Evolutionary conservation across 1,140 invertebrate species (phyloP).

Genomic region (Helicoverpa zea): DNA sequence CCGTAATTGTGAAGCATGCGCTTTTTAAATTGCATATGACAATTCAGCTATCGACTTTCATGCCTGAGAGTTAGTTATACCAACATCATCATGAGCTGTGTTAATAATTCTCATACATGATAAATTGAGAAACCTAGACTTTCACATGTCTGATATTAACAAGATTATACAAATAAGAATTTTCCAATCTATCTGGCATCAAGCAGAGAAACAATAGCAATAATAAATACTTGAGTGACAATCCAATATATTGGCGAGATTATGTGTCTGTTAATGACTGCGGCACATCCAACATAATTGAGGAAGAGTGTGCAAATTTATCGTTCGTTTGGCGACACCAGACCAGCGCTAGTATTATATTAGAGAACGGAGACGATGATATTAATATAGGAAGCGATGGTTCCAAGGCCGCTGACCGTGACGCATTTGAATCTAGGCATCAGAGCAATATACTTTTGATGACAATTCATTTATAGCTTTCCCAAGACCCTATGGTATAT

Average conservation of each 20-base stretch:
- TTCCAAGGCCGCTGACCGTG: slow-evolving; percentile 42
- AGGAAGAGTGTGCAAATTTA: slow-evolving; percentile 53
- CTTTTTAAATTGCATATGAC: too few species aligned
- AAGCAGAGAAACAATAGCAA: neutral
- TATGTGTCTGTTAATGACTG: slow-evolving; percentile 25
- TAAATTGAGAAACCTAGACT: too few species aligned
- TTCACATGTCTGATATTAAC: too few species aligned
- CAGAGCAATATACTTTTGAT: slow-evolving; percentile 17
- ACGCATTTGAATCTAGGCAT: slow-evolving; percentile 48
- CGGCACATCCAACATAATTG: slow-evolving; percentile 43
- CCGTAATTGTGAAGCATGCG: too few species aligned
- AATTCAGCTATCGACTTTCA: too few species aligned
- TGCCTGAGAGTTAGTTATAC: too few species aligned
- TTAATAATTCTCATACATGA: too few species aligned
- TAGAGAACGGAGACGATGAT: slow-evolving; percentile 35
- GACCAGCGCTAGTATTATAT: slow-evolving; percentile 18
- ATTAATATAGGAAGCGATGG: slow-evolving; percentile 49
- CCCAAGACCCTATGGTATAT: neutral
- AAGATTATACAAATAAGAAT: too few species aligned
- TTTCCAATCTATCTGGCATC: neutral
- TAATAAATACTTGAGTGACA: neutral
- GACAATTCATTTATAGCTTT: slow-evolving; percentile 23
- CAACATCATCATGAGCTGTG: too few species aligned
- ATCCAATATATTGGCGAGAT: slow-evolving; percentile 20
- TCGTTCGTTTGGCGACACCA: slow-evolving; percentile 47